phyloP scores from a whole-genome alignment of 2,797 vertebrate species.

The Holocentrus rufus region DNA sequence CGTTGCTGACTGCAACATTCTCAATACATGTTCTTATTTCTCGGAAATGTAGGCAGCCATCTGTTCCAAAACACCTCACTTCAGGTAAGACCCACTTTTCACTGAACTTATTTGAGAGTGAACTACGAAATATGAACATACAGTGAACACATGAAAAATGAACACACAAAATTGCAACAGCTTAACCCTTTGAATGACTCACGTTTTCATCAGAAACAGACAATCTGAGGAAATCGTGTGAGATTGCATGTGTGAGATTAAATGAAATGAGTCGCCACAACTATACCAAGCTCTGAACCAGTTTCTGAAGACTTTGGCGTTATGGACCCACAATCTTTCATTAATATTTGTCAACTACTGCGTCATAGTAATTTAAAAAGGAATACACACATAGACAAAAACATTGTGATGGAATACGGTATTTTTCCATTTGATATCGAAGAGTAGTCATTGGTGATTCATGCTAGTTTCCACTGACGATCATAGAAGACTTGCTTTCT shows the following conservation, averaged over 20 bases:
- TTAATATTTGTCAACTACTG: background rate
- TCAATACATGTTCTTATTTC: constrained; percentile 25
- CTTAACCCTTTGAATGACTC: background rate
- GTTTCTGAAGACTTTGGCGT: too few species aligned
- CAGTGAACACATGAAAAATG: too few species aligned
- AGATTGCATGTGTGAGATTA: background rate
- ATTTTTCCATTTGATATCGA: background rate
- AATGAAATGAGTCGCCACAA: background rate
- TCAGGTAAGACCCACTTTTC: constrained; percentile 10
- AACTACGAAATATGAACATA: too few species aligned
- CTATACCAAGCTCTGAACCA: background rate
- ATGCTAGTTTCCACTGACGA: constrained; percentile 30
- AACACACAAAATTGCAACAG: too few species aligned
- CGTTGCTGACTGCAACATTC: background rate
- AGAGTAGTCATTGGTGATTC: constrained; percentile 32
- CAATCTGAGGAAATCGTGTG: background rate
- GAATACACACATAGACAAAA: too few species aligned
- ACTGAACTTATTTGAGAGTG: too few species aligned
- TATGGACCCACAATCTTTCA: too few species aligned
- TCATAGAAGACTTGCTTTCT: constrained; percentile 31
- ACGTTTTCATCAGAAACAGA: background rate
- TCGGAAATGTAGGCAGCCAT: background rate
- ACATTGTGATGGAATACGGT: background rate
- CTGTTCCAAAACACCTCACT: background rate
- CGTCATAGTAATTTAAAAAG: too few species aligned